Base-by-base conservation (phyloP, 2,888 invertebrate genomes). In the Coelopa pilipes region DNA sequence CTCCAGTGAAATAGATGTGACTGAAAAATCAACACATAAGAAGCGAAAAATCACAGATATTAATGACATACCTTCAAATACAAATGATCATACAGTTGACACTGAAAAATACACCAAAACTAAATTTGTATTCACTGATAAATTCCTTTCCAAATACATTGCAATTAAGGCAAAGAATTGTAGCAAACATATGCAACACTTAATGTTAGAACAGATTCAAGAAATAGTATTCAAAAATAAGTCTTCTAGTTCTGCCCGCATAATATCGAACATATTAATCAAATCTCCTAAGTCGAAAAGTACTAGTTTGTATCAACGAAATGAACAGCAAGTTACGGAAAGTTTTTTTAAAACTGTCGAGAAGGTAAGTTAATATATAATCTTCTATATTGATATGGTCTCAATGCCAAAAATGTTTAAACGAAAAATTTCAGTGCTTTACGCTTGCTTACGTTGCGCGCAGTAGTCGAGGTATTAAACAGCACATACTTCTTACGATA, bases 401-500 rank as follows among this genome's bases (percentile, higher is more conserved):
- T 17, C 21, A 53, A 53, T 13, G 53, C 13, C 53, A 53, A 53
- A 53, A 9, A 62, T 62, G 9, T 62, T 11, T 34, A 4, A 34
- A 34, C 34, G 7, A 63, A 0, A 13, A 12, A 19, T 17, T 34
- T 59, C 21, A 78, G 78, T 60, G 21, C 4, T 49, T 67, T 21
- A 70, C 74, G 0, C 55, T 78, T 5, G 53, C 72, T 1, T 76
- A 76, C 60, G 57, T 74, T 17, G 13, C 73, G 19, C 72, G 76
- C 21, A 63, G 72, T 17, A 70, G 77, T 21, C 73, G 63, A 67
- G 77, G 73, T 11, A 63, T 74, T 7, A 78, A 78, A 19, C 76
- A 74, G 49, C 50, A 65, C 4, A 78, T 78, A 45, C 45, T 73
- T 55, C 59, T 13, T 13, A 62, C 57, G 15, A 10, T 63, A 19